Evolutionary conservation across 2,888 invertebrate genomes (phyloP), one percentile per base, ranked within the genome.

Genomic region (Ochropleura leucogaster): DNA sequence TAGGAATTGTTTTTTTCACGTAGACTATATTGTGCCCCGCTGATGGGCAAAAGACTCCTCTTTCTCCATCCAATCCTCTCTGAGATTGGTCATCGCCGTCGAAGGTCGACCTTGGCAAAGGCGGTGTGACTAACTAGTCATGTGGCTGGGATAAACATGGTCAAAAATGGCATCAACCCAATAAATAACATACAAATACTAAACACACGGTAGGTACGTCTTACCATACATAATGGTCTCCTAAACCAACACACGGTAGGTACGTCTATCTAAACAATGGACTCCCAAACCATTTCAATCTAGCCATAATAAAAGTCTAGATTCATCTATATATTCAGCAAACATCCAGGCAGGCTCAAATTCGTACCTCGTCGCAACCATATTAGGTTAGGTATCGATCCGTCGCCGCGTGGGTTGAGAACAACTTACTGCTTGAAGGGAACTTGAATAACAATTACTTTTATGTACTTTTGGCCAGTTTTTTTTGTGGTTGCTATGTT

Each of bases 351-450:
- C 60, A 57, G n/a, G 3, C n/a, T 20, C 40, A 42, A 71, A 20
- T 55, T 2, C 44, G 40, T 16, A 40, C 30, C 7, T 10, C 10
- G n/a, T n/a, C 20, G 67, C 55, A 10, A 67, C 80, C 80, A 64
- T 74, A 70, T 80, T 68, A 46, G 80, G 80, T 7, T 2, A 3
- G 30, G 5, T 63, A 81, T 81, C 59, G 80, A 81, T 74, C 80
- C 20, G 40, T 10, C 53, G 44, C 16, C 4, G 60, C 42, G 79
- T 81, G 77, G 82, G 82, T 7, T 20, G 47, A 49, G 47, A 49
- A 46, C 40, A 55, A 80, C n/a, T 53, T 44, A 69, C 42, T 30
- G 46, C 57, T 47, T 12, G 12, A 59, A 82, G 49, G 64, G 47
- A 76, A 66, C 51, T 63, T 40, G 66, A 62, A 79, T 71, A 71